Percentiles rank a stretch among this genome's conserved stretches.
These are phyloP conservation scores for Cancer borealis DNA, from an alignment of 2,888 invertebrate species.

Conservation along the genomic window DNA sequence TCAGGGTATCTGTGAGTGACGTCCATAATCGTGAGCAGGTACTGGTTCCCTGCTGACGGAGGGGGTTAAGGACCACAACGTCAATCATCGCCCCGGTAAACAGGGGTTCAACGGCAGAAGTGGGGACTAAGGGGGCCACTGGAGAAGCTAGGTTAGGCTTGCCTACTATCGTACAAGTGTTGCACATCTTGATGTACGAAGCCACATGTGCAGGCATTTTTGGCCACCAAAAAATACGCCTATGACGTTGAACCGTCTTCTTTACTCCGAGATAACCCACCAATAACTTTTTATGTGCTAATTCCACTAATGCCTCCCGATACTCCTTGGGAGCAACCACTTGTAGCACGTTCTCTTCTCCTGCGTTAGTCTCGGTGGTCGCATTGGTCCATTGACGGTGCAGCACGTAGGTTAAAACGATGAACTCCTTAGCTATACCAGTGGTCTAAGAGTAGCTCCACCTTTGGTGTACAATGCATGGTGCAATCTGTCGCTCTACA, in stretches of 20 bases:
- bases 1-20: not conserved
- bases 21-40: conserved; percentile 10
- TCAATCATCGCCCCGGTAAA: not conserved
- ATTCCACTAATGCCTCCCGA: not conserved
- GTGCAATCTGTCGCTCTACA: too few species aligned
- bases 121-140: not conserved
- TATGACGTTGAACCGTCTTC: not conserved
- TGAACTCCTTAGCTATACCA: not conserved
- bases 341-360: not conserved
- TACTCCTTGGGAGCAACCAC: too few species aligned
- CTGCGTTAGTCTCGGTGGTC: not conserved
- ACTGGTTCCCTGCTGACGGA: not conserved
- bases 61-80: not conserved
- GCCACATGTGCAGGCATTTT: not conserved
- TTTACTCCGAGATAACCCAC: not conserved
- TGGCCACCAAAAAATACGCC: not conserved
- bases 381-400: not conserved
- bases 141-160: not conserved
- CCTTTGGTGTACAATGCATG: too few species aligned
- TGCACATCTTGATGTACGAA: not conserved
- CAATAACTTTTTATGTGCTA: not conserved
- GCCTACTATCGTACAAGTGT: conserved; percentile 42
- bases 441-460: too few species aligned
- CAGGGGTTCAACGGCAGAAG: not conserved
- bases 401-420: not conserved